These are phyloP conservation scores for Macrophya annulata DNA, from an alignment of 2,888 invertebrate genomes.

Conservation along the genomic window DNA sequence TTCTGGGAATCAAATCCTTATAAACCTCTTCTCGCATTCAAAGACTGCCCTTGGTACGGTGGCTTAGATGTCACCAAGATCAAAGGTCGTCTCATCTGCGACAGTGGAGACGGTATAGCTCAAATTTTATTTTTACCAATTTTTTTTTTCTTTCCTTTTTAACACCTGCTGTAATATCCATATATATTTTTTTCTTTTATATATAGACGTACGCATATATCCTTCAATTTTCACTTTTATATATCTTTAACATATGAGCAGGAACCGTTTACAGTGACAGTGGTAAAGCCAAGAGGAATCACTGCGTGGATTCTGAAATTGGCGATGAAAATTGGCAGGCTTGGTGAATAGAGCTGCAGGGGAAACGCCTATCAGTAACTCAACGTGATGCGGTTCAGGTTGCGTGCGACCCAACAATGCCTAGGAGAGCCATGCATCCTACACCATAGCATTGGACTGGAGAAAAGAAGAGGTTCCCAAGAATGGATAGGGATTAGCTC, in stretches of 20 bases:
- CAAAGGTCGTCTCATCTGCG: slow-evolving; percentile 31
- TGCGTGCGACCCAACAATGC: slow-evolving; percentile 46
- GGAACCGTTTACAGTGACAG: not conserved
- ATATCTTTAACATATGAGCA: not conserved
- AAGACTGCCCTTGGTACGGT: not conserved
- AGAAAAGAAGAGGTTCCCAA: slow-evolving; percentile 37
- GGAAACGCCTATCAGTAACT: slow-evolving; percentile 24
- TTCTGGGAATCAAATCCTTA: slow-evolving; percentile 3
- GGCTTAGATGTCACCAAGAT: not conserved
- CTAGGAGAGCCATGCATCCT: slow-evolving; percentile 38
- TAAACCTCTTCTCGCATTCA: slow-evolving; percentile 38
- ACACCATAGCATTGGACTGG: slow-evolving; percentile 13
- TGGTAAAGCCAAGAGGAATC: not conserved
- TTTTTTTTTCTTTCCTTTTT: not conserved
- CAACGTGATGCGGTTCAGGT: slow-evolving; percentile 9
- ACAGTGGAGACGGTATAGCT: not conserved
- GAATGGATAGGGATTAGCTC: slow-evolving; percentile 53
- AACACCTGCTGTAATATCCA: slow-evolving; percentile 9
- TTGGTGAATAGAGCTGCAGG: not conserved
- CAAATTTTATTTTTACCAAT: not conserved
- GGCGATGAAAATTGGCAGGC: not conserved
- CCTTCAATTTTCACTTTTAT: not conserved
- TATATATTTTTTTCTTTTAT: not conserved
- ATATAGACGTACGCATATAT: not conserved
- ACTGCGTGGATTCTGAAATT: not conserved